These are phyloP conservation scores for Peucedramus taeniatus DNA, from an alignment of 2,113 vertebrate species.

Conservation along the genomic window DNA sequence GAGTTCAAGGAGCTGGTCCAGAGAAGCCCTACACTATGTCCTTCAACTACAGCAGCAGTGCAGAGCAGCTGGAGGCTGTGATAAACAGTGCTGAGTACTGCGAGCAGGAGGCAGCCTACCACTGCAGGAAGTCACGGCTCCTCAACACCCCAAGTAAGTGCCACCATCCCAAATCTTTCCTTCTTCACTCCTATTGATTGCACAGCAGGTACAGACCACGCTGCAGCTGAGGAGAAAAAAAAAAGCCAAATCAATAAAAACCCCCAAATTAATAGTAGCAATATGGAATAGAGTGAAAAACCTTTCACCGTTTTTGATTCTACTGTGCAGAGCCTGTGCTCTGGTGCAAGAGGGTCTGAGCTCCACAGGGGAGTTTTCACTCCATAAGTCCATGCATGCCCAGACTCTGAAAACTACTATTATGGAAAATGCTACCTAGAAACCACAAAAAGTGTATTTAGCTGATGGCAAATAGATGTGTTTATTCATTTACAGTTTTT, in stretches of 20 bases:
- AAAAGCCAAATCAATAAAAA: too few relatives aligned
- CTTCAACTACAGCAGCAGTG: constrained; percentile 82
- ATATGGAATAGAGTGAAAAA: background rate
- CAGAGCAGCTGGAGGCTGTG: constrained; percentile 84
- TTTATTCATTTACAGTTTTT: background rate
- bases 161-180: background rate
- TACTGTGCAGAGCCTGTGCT: background rate
- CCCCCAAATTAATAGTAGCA: fast-evolving
- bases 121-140: constrained; percentile 88
- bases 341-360: background rate
- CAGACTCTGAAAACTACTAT: background rate
- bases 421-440: background rate
- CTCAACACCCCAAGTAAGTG: constrained; percentile 87
- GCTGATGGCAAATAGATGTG: background rate
- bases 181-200: background rate
- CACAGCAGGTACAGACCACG: background rate
- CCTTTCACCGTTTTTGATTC: background rate
- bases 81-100: constrained; percentile 86
- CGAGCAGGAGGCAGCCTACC: constrained; percentile 90
- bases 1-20: constrained; percentile 69
- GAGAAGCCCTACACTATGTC: constrained; percentile 77
- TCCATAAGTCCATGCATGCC: background rate
- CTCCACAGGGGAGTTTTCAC: background rate
- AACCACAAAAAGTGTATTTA: background rate
- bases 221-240: background rate